phyloP scores from a whole-genome alignment of 2,797 vertebrate species.

The Coregonus ussuriensis region DNA sequence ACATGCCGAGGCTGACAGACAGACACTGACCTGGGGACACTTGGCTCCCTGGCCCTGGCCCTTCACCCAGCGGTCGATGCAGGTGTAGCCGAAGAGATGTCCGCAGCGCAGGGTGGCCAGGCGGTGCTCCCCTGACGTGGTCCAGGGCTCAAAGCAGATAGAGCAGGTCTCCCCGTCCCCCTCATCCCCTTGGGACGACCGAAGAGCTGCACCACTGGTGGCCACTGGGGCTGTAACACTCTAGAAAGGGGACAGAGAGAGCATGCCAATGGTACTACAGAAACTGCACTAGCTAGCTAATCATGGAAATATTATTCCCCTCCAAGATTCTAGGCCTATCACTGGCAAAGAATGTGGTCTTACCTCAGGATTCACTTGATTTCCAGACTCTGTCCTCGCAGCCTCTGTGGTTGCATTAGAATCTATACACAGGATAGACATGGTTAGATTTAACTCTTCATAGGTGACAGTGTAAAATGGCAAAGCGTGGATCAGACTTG shows the following conservation, averaged over 20 bases:
- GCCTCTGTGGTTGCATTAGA: conserved; percentile 26
- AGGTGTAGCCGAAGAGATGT: conserved; percentile 91
- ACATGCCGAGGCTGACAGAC: background rate
- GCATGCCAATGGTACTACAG: background rate
- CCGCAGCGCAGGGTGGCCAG: conserved; percentile 90
- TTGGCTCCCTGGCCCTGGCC: conserved; percentile 84
- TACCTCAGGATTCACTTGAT: conserved; percentile 44
- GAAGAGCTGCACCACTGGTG: background rate
- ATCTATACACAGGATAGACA: conserved; percentile 28
- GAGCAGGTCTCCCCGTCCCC: conserved; percentile 87
- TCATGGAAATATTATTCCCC: background rate
- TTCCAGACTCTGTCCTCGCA: conserved; percentile 26
- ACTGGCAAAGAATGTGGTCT: background rate
- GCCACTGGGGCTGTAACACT: background rate
- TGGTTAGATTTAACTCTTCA: background rate
- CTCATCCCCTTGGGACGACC: conserved; percentile 68
- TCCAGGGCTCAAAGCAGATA: conserved; percentile 96
- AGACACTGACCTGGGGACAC: conserved; percentile 88
- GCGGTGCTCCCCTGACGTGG: conserved; percentile 87
- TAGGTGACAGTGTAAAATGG: conserved; percentile 1
- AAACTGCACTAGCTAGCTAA: background rate
- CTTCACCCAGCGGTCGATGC: conserved; percentile 91
- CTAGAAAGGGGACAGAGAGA: background rate
- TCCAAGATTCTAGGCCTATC: background rate
- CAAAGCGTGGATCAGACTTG: background rate